Conservation (phyloP, 2,888 invertebrate genomes). For the Drosophila gaucha region DNA sequence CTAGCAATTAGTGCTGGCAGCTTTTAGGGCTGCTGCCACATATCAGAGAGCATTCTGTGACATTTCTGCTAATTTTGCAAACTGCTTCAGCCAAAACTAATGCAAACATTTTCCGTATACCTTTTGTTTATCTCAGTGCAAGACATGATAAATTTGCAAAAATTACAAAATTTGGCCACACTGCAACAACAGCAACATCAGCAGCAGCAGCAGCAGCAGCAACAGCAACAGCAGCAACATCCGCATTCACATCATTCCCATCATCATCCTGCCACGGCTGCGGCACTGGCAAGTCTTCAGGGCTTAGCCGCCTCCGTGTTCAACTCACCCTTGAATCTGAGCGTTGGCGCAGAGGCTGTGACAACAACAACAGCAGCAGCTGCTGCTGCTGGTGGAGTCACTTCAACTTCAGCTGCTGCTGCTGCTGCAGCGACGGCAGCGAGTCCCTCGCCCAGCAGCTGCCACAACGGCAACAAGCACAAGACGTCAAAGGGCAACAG, state of each 20-base stretch:
- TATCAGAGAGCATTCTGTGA: slow-evolving; percentile 9
- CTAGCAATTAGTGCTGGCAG: slow-evolving; percentile 62
- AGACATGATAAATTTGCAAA: slow-evolving; percentile 86
- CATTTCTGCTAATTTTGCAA: slow-evolving; percentile 55
- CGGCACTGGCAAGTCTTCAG: slow-evolving; percentile 88
- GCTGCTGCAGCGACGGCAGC: slow-evolving; percentile 32
- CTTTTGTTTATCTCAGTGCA: slow-evolving; percentile 82
- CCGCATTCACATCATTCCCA: slow-evolving; percentile 85
- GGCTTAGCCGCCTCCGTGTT: slow-evolving; percentile 88
- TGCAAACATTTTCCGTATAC: slow-evolving; percentile 67
- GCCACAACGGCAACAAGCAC: slow-evolving; percentile 51
- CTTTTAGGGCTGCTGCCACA: slow-evolving; percentile 38
- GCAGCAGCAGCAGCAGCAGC: slow-evolving; percentile 69
- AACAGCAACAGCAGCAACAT: slow-evolving; percentile 85
- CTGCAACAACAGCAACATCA: slow-evolving; percentile 87
- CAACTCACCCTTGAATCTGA: slow-evolving; percentile 93
- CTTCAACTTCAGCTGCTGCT: slow-evolving; percentile 36
- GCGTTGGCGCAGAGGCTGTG: slow-evolving; percentile 87
- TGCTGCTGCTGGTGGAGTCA: slow-evolving; percentile 41
- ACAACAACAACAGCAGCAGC: slow-evolving; percentile 46
- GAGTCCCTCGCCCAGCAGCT: slow-evolving; percentile 46
- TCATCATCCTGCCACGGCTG: slow-evolving; percentile 81
- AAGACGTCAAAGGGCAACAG: slow-evolving; percentile 65
- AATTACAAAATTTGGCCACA: slow-evolving; percentile 92
- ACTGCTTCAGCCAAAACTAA: slow-evolving; percentile 62